A percentile compares a stretch with the other conserved stretches of the same genome.
These are phyloP conservation scores for Heliothis virescens DNA, from an alignment of 1,140 invertebrate genomes.

Conservation along the genomic window DNA sequence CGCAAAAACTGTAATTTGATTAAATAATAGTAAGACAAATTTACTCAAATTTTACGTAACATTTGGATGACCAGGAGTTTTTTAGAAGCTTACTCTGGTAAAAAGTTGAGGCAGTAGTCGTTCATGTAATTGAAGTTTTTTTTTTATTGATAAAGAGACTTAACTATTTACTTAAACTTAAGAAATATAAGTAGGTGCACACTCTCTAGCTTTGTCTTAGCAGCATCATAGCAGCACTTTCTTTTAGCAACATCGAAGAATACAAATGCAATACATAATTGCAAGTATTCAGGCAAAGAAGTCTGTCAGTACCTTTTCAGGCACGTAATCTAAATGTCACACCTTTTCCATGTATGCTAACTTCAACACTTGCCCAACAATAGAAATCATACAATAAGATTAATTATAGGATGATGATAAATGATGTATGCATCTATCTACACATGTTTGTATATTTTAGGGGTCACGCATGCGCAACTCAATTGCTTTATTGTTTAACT, in stretches of 20 bases:
- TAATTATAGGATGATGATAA: conserved; percentile 29
- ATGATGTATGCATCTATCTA: conserved; percentile 13
- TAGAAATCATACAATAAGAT: conserved; percentile 39
- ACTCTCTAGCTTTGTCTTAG: too few species aligned
- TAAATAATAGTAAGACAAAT: not conserved
- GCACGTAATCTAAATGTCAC: not conserved
- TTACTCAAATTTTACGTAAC: conserved; percentile 10
- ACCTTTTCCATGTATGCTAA: not conserved
- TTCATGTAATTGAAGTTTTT: too few species aligned
- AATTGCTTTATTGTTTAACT: conserved; percentile 6
- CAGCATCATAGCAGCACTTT: too few species aligned
- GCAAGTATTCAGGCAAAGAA: not conserved
- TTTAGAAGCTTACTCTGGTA: too few species aligned
- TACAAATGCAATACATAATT: too few species aligned
- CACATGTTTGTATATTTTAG: conserved; percentile 14
- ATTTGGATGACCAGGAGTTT: too few species aligned
- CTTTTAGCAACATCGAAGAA: too few species aligned
- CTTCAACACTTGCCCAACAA: conserved; percentile 17
- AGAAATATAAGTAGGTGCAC: too few species aligned
- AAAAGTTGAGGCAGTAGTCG: too few species aligned
- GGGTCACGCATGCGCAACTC: conserved; percentile 18
- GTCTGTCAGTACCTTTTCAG: not conserved
- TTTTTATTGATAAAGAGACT: too few species aligned
- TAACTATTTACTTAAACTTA: too few species aligned
- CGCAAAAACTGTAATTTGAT: conserved; percentile 1